phyloP scores from a whole-genome alignment of 2,113 vertebrate genomes.

The Dasyurus viverrinus region DNA sequence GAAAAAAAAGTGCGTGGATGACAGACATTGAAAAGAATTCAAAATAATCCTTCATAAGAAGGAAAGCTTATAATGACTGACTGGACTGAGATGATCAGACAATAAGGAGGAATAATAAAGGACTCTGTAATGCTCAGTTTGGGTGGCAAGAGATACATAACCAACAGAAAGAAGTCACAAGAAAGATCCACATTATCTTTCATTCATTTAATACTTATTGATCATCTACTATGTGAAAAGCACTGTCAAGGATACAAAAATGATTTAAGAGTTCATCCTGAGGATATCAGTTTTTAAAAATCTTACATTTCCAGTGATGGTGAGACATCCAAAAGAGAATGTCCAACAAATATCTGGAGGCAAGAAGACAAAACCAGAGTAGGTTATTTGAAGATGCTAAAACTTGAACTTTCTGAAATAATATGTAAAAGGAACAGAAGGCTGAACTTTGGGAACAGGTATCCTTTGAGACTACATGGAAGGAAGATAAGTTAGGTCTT shows the following conservation, averaged over 20 bases:
- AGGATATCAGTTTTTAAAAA: neutral
- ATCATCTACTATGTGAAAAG: neutral
- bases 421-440: neutral
- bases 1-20: neutral
- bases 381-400: neutral
- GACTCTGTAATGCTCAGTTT: neutral
- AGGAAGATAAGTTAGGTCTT: neutral
- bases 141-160: neutral
- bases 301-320: neutral
- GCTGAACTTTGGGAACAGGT: neutral
- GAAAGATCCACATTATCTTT: neutral
- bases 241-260: neutral
- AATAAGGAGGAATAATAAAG: accelerated
- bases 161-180: neutral
- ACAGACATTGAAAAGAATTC: neutral
- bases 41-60: neutral
- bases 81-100: neutral
- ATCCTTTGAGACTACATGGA: neutral
- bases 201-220: neutral
- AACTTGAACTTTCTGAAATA: neutral
- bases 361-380: neutral
- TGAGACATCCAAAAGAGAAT: neutral
- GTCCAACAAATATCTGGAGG: neutral
- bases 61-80: neutral
- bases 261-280: neutral